A percentile compares a stretch with the other conserved stretches of the same genome.
Evolutionary conservation across 2,113 vertebrate species (phyloP).

Genomic region (Xiphophorus maculatus): DNA sequence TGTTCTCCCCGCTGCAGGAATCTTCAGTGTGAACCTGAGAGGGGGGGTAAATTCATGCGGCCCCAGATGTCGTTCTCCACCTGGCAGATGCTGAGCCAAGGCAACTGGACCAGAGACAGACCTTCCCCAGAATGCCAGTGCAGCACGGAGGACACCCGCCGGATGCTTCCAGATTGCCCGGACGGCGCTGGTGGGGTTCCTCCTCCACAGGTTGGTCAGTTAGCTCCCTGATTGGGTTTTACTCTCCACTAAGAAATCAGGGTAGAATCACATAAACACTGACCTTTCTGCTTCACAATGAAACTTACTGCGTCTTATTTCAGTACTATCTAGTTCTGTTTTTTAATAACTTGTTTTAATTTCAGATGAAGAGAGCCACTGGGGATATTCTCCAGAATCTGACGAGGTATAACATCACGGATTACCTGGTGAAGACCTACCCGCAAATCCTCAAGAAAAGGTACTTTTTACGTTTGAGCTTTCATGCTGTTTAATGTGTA

Average conservation of each 20-base stretch:
- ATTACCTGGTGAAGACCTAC: conserved; percentile 97
- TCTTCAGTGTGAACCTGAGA: conserved; percentile 48
- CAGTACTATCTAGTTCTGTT: neutral
- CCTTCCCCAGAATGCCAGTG: conserved; percentile 85
- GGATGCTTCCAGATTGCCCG: conserved; percentile 88
- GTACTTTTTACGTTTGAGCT: conserved; percentile 64
- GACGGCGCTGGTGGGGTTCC: conserved; percentile 84
- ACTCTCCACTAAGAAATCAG: neutral
- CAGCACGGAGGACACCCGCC: conserved; percentile 76
- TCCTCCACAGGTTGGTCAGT: conserved; percentile 82
- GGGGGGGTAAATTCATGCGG: conserved; percentile 49
- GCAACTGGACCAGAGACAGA: conserved; percentile 80
- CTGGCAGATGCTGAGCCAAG: conserved; percentile 66
- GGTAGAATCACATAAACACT: neutral
- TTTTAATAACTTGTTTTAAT: neutral
- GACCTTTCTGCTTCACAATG: neutral
- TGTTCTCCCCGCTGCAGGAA: conserved; percentile 18
- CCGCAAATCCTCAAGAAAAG: conserved; percentile 93
- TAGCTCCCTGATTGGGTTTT: neutral
- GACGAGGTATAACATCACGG: conserved; percentile 92
- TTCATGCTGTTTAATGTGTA: neutral
- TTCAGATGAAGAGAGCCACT: conserved; percentile 73
- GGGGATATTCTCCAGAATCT: conserved; percentile 92
- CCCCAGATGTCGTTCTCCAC: conserved; percentile 62
- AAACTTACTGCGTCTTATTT: neutral